These are phyloP conservation scores for Portunus trituberculatus DNA, from an alignment of 1,140 invertebrate genomes.

Conservation along the genomic window DNA sequence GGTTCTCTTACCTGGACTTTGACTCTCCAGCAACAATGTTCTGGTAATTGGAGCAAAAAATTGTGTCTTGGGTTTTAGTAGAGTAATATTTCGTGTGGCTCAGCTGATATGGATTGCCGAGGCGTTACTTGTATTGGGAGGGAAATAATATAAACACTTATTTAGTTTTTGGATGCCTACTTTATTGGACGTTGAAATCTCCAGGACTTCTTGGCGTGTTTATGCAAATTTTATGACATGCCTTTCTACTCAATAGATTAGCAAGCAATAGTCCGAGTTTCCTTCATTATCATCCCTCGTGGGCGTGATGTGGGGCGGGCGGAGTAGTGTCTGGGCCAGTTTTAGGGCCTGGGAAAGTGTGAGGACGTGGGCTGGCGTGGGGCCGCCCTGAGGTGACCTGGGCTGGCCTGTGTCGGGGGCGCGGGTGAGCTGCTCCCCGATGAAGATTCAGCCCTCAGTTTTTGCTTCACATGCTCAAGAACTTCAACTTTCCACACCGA, in stretches of 20 bases:
- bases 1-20: not conserved
- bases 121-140: not conserved
- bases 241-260: not conserved
- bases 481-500: constrained; percentile 60
- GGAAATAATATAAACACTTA: not conserved
- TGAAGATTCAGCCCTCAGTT: constrained; percentile 27
- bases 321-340: not conserved
- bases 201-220: constrained; percentile 14
- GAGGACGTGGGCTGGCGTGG: not conserved
- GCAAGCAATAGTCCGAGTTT: not conserved
- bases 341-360: no score
- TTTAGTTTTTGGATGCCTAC: constrained; percentile 16
- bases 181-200: constrained; percentile 46
- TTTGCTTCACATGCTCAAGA: constrained; percentile 53
- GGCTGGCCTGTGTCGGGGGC: constrained; percentile 42
- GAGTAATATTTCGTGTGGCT: not conserved
- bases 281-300: not conserved
- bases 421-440: constrained; percentile 37
- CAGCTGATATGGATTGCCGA: not conserved
- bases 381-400: constrained; percentile 37
- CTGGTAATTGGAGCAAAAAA: not conserved
- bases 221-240: constrained; percentile 23
- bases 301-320: not conserved
- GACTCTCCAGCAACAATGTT: not conserved
- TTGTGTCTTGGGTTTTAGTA: not conserved